Base-by-base conservation (phyloP, 2,797 vertebrate genomes). In the Melanotaenia boesemani region DNA sequence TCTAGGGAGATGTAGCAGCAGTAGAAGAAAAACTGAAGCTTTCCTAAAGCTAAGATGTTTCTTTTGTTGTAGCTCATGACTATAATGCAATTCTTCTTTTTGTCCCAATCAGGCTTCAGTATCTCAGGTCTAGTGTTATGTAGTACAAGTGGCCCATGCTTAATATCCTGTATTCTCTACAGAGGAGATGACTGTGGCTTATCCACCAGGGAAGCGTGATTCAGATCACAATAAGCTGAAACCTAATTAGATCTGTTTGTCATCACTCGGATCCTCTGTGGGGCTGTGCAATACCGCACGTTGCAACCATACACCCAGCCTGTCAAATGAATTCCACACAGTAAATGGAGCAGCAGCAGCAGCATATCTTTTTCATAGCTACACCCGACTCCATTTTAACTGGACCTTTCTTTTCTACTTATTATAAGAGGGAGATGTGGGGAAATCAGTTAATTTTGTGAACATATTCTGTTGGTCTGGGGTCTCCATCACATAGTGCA, bases 161-260 rank as follows among this genome's bases (percentile, higher is more conserved):
- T 79, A 57, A 78, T 84, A 85, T 83, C 70, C 81, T 81, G 78
- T 72, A 56, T 58, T 69, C 74, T 74, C 74, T 67, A 68, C 48
- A 70, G 85, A 74, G 50, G 56, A 86, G 68, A 85, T 79, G n/a
- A 82, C 70, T 37, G 55, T 46, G 46, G 80, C 63, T 61, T 76
- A 88, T 89, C 65, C 70, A 78, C 77, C 48, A 55, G 70, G 44
- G 83, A 81, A 63, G 56, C 55, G 6, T 30, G 44, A 76, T 77
- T 84, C 56, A 32, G 63, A 86, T 74, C 74, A 64, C 77, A 88
- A 81, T 77, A 74, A 71, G 69, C 60, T 70, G 70, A 81, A 70
- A 83, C 69, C 72, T 90, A 80, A 90, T 89, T 87, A 83, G 79
- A 84, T 81, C 52, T 36, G 81, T 86, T 84, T 81, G 81, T 79